Evolutionary conservation across 2,113 vertebrate genomes (phyloP).

Genomic region (Pangasianodon hypophthalmus): DNA sequence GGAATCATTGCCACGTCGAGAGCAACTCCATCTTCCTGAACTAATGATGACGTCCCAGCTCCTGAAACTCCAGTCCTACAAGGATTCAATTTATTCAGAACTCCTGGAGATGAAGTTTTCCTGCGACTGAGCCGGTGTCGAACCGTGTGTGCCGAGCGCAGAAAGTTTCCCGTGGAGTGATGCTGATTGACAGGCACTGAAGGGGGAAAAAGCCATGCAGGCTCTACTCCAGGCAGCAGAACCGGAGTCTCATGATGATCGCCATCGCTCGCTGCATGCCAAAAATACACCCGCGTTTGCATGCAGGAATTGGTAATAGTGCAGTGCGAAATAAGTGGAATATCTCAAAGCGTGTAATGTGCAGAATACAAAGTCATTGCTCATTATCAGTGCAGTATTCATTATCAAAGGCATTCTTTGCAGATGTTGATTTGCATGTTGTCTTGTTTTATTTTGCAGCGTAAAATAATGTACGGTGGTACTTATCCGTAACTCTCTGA

Average conservation of each 20-base stretch:
- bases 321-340: background rate
- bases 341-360: background rate
- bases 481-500: background rate
- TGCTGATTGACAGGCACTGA: conserved; percentile 39
- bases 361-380: background rate
- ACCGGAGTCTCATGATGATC: conserved; percentile 11
- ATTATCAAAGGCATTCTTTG: background rate
- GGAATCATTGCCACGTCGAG: background rate
- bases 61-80: background rate
- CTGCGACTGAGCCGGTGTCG: background rate
- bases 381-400: background rate
- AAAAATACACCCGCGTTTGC: conserved; percentile 25
- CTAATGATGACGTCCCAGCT: background rate
- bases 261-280: conserved; percentile 3
- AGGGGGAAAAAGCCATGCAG: background rate
- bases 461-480: background rate
- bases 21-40: background rate
- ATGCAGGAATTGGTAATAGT: background rate
- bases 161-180: background rate
- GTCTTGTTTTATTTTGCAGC: background rate
- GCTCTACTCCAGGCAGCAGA: conserved; percentile 28
- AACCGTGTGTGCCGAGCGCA: background rate
- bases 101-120: background rate
- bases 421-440: background rate
- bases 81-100: background rate